Evolutionary conservation across 2,888 invertebrate genomes (phyloP), one percentile per base, ranked within the genome.

Genomic region (Trilocha varians): DNA sequence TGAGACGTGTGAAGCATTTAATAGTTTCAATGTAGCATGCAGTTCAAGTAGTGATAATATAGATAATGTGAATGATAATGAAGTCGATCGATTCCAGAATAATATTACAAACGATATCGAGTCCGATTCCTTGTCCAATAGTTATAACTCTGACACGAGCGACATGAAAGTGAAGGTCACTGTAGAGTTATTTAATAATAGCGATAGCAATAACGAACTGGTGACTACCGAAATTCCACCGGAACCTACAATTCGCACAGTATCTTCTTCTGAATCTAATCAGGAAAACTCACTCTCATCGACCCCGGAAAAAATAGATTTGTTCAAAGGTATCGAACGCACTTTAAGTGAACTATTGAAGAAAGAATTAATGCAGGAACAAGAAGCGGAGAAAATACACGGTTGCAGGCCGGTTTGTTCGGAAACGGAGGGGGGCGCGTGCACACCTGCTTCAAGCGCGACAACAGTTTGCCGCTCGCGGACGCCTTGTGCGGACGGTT

Each of bases 301-400:
- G 52, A 44, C 66, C 53, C 56, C 57, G 44, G 78, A 76, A 66
- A 84, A 86, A 70, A 80, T 83, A 56, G 86, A 87, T 69, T 62
- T 87, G 65, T 82, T 84, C 59, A 83, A 80, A 78, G 85, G 84
- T 66, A 84, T 87, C 53, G 84, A 86, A 65, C 84, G 79, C 59
- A 87, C 87, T 65, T 74, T 86, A 52, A 85, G 83, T 75, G 86
- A 84, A 71, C 71, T 87, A 70, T 79, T 87, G 65, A 87, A 85
- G 73, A 87, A 87, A 82, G 87, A 87, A 77, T 76, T 82, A 70
- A 61, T 82, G 62, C 80, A 78, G 68, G 82, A 80, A 49, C 75
- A 74, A 67, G 73, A 71, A 64, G 78, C 69, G 78, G 83, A 75
- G 82, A 84, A 83, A 84, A 77, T 72, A 65, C 71, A 74, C 67